phyloP scores from a whole-genome alignment of 2,888 invertebrate species.

The Drosophila macrospina region DNA sequence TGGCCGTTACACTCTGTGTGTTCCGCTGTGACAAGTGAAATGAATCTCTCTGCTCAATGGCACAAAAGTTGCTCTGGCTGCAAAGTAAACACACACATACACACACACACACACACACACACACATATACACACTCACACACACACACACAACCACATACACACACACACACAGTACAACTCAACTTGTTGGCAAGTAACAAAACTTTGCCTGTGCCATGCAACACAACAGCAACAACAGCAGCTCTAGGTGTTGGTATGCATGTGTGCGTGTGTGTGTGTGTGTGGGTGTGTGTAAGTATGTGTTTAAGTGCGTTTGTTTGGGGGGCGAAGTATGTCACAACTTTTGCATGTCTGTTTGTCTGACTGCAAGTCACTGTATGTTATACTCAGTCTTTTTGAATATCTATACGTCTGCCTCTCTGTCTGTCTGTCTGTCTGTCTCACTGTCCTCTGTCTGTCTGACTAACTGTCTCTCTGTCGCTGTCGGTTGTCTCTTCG shows the following conservation, averaged over 20 bases:
- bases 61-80: constrained; percentile 51
- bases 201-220: constrained; percentile 62
- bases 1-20: background rate
- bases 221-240: constrained; percentile 42
- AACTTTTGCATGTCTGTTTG: constrained; percentile 68
- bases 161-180: constrained; percentile 52
- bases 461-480: constrained; percentile 11
- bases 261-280: constrained; percentile 2
- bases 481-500: constrained; percentile 21
- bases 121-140: constrained; percentile 38
- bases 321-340: constrained; percentile 68
- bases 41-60: constrained; percentile 57
- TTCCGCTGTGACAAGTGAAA: constrained; percentile 66
- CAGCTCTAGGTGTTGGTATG: constrained; percentile 33
- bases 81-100: constrained; percentile 62
- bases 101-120: constrained; percentile 36
- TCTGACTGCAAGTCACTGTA: constrained; percentile 44
- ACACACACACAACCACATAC: constrained; percentile 2
- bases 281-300: constrained; percentile 21
- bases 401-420: constrained; percentile 29
- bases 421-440: constrained; percentile 8
- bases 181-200: constrained; percentile 54
- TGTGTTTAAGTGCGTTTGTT: constrained; percentile 14
- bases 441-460: background rate
- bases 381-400: constrained; percentile 27